These are phyloP conservation scores for Dendrolimus kikuchii DNA, from an alignment of 1,140 invertebrate species.

Conservation along the genomic window DNA sequence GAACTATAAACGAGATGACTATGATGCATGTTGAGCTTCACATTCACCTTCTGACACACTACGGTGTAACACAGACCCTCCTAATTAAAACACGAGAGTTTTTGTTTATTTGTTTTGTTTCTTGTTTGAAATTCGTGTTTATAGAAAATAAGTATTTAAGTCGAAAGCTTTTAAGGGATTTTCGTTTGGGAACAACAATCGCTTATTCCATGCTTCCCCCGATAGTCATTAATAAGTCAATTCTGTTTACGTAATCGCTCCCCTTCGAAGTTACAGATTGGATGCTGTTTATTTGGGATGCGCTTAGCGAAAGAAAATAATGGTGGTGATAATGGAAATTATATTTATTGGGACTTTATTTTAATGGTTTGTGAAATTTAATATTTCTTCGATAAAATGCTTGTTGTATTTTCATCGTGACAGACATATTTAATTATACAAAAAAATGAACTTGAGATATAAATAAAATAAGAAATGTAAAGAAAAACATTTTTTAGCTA, in stretches of 20 bases:
- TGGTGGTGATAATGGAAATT: constrained; percentile 3
- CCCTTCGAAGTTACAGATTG: background rate
- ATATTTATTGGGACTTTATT: background rate
- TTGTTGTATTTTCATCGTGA: no score
- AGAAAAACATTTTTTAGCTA: no score
- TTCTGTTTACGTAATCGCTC: constrained; percentile 19
- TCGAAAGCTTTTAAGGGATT: constrained; percentile 32
- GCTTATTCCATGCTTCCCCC: constrained; percentile 11
- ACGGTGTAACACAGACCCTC: constrained; percentile 4
- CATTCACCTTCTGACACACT: background rate
- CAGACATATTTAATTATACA: no score
- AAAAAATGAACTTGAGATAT: no score
- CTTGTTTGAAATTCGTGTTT: constrained; percentile 20
- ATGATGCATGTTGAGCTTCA: background rate
- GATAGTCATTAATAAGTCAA: constrained; percentile 11
- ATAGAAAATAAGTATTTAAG: constrained; percentile 32
- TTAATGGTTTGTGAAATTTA: no score
- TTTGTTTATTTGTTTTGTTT: constrained; percentile 33
- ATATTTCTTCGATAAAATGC: no score
- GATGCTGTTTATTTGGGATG: constrained; percentile 10
- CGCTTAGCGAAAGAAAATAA: constrained; percentile 6
- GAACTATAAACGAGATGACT: no score
- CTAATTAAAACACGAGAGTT: constrained; percentile 24
- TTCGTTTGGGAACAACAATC: constrained; percentile 29
- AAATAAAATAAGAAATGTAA: no score